phyloP scores from a whole-genome alignment of 37 sponge, comb jelly and placozoan genomes.

The Bolinopsis microptera region DNA sequence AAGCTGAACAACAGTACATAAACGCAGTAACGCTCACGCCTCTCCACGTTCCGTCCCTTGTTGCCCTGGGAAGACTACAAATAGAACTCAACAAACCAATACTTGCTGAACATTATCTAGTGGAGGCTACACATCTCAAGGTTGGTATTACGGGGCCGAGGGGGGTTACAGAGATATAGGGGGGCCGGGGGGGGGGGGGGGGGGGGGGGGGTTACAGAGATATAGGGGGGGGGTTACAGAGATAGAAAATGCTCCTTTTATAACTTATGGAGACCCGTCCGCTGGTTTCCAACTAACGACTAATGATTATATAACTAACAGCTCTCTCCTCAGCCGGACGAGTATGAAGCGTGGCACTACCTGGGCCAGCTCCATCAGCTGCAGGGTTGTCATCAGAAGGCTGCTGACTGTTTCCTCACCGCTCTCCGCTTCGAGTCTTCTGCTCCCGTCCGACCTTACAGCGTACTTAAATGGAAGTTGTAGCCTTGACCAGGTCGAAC shows the following conservation, averaged over 20 bases:
- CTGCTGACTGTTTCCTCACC: slow-evolving; percentile 73
- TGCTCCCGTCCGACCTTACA: slow-evolving; percentile 73
- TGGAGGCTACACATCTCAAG: slow-evolving; percentile 45
- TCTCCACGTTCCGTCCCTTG: slow-evolving; percentile 43
- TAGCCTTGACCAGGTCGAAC: not conserved
- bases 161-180: no score
- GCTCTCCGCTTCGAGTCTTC: slow-evolving; percentile 72
- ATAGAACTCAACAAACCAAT: not conserved
- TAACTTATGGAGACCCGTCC: no score
- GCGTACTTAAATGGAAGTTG: slow-evolving; percentile 68
- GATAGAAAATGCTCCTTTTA: no score
- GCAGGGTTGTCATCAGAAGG: slow-evolving; percentile 66
- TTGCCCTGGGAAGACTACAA: slow-evolving; percentile 29
- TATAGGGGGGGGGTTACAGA: no score
- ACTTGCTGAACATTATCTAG: slow-evolving; percentile 53
- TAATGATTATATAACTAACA: no score
- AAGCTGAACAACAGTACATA: slow-evolving; percentile 42
- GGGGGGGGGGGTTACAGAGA: no score
- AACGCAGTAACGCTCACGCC: slow-evolving; percentile 59
- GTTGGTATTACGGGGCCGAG: not conserved
- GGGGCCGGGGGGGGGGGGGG: no score
- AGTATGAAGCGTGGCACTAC: slow-evolving; percentile 60
- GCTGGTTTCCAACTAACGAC: no score
- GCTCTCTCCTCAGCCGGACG: slow-evolving; percentile 28
- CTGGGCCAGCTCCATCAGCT: slow-evolving; percentile 13